A percentile compares a stretch with the other conserved stretches of the same genome.
These are phyloP conservation scores for Drosophila meridiana DNA, from an alignment of 2,888 invertebrate species.

Conservation along the genomic window DNA sequence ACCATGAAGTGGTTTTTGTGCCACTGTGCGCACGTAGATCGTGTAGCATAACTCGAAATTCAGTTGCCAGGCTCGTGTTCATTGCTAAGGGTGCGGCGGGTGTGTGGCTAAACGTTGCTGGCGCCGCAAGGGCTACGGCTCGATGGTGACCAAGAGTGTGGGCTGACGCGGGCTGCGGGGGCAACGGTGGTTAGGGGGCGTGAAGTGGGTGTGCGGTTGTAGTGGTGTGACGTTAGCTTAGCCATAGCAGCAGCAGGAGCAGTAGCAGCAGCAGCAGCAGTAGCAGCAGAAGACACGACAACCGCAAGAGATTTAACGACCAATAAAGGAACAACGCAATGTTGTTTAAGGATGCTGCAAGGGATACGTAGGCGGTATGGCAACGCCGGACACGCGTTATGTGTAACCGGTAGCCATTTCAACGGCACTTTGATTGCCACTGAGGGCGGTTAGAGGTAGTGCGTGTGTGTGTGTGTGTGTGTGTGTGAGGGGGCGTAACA, in stretches of 20 bases:
- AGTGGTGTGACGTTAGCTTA: slow-evolving; percentile 33
- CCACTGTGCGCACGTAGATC: slow-evolving; percentile 51
- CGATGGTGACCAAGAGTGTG: slow-evolving; percentile 6
- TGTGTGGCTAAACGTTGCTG: slow-evolving; percentile 33
- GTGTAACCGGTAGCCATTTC: slow-evolving; percentile 79
- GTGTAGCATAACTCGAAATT: slow-evolving; percentile 40
- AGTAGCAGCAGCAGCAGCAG: neutral
- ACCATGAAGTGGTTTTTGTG: neutral
- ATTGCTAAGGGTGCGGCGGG: slow-evolving; percentile 34
- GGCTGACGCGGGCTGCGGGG: neutral
- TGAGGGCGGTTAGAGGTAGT: neutral
- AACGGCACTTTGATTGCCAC: slow-evolving; percentile 71
- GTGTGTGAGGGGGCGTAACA: slow-evolving; percentile 60
- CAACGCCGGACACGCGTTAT: slow-evolving; percentile 69
- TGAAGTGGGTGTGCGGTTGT: slow-evolving; percentile 15
- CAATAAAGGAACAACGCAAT: slow-evolving; percentile 79
- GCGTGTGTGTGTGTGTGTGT: neutral
- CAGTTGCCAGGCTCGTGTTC: slow-evolving; percentile 32
- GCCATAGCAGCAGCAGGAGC: neutral
- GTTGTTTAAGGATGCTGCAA: slow-evolving; percentile 76
- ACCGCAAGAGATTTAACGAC: slow-evolving; percentile 81
- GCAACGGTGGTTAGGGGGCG: slow-evolving; percentile 11
- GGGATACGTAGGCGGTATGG: slow-evolving; percentile 59
- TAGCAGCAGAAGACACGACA: slow-evolving; percentile 67
- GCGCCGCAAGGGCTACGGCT: slow-evolving; percentile 19